Base-by-base conservation (phyloP, 2,888 invertebrate species). In the Diarsia mendica region DNA sequence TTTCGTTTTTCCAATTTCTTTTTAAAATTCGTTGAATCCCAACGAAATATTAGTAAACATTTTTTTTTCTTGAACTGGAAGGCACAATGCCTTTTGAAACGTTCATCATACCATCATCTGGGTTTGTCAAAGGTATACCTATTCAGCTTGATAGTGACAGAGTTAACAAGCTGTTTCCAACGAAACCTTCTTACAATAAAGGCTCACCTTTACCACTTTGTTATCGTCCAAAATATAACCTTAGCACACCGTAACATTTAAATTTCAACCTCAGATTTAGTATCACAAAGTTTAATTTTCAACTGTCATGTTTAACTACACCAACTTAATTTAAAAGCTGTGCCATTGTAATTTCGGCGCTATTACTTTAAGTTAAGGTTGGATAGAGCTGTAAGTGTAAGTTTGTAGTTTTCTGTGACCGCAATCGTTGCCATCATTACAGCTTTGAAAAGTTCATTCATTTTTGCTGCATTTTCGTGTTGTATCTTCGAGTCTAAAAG, bases 341-440 rank as follows among this genome's bases (percentile, higher is more conserved):
- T 0, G 63, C 5, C 67, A 46, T 66, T 61, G 39, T n/a, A 80
- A 39, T 72, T 69, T 76, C n/a, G 67, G 67, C 69, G 75, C 39
- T 84, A 75, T 15, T 0, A 0, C 5, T 1, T 23, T 55, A 2
- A 1, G 0, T 33, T 79, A 82, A 73, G 61, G 79, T 77, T 69
- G n/a, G 13, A 23, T 15, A 3, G 1, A 60, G 15, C 9, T 53
- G 77, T 11, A 53, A 44, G 20, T 6, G 2, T 49, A 55, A 67
- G 18, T 67, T 79, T 64, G 67, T 65, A n/a, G 0, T 18, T 68
- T 64, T 66, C 28, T 65, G 28, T 48, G 20, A 66, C 85, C 77
- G 67, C 87, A 88, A 86, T 86, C 66, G 79, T 72, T n/a, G 82
- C 77, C 87, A 85, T 90, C 89, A 89, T 89, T 89, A 90, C 84